Evolutionary conservation across 2,113 vertebrate species (phyloP).

Genomic region (Acinonyx jubatus): DNA sequence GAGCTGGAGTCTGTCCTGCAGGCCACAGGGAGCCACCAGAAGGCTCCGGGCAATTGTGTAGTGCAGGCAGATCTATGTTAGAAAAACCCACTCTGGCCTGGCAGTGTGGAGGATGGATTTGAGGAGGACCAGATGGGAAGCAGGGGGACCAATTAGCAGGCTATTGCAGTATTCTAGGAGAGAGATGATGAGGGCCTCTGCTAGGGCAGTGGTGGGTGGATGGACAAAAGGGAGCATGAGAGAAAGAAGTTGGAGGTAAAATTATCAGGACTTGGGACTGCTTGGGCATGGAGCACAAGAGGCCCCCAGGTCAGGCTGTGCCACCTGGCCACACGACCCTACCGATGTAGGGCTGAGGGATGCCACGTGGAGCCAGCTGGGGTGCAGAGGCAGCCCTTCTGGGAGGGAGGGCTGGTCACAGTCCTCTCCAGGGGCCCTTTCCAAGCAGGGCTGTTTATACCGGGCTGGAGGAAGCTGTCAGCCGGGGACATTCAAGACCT

Average conservation of each 20-base stretch:
- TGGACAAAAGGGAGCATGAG: not conserved
- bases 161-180: not conserved
- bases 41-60: not conserved
- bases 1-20: not conserved
- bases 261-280: not conserved
- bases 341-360: not conserved
- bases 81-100: not conserved
- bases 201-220: not conserved
- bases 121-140: slow-evolving; percentile 58
- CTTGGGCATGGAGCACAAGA: not conserved
- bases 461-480: not conserved
- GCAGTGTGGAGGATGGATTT: slow-evolving; percentile 24
- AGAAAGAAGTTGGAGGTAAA: not conserved
- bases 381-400: not conserved
- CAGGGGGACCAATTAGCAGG: slow-evolving; percentile 68
- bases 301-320: not conserved
- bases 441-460: not conserved
- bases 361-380: not conserved
- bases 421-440: not conserved
- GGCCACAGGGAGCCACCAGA: not conserved
- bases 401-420: not conserved
- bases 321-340: not conserved
- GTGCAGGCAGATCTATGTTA: not conserved
- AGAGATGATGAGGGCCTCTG: not conserved
- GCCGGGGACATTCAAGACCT: not conserved